A percentile compares a stretch with the other conserved stretches of the same genome.
Evolutionary conservation across 2,888 invertebrate species (phyloP).

Genomic region (Acrobasis suavella): DNA sequence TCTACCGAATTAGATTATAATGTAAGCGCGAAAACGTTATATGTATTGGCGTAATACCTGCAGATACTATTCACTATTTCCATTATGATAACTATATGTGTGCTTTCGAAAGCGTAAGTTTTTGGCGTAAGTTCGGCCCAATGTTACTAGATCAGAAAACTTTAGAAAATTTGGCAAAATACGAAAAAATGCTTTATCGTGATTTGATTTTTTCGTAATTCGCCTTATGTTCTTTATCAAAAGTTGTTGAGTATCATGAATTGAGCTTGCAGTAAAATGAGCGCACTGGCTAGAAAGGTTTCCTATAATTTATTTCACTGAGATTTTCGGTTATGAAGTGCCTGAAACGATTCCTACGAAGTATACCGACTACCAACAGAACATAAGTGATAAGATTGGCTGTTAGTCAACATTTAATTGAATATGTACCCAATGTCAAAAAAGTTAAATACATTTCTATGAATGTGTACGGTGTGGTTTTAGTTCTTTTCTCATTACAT

Average conservation of each 20-base stretch:
- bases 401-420: constrained; percentile 46
- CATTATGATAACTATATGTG: too few species aligned
- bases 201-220: too few species aligned
- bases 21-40: constrained; percentile 40
- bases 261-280: too few species aligned
- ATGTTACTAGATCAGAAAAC: too few species aligned
- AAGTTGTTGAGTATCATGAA: too few species aligned
- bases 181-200: too few species aligned
- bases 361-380: constrained; percentile 32
- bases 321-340: constrained; percentile 35
- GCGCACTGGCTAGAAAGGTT: constrained; percentile 20
- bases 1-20: constrained; percentile 38
- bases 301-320: constrained; percentile 22
- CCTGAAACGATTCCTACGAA: constrained; percentile 33
- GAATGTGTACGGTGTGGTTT: constrained; percentile 44
- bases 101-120: too few species aligned
- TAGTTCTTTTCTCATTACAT: constrained; percentile 29
- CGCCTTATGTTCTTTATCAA: too few species aligned
- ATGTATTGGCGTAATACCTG: constrained; percentile 32
- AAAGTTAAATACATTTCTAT: constrained; percentile 67
- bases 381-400: constrained; percentile 46
- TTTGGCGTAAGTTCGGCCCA: too few species aligned
- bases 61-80: constrained; percentile 21
- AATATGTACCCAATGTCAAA: constrained; percentile 64
- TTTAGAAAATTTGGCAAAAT: too few species aligned